Evolutionary conservation across 2,888 invertebrate genomes (phyloP), one percentile per base, ranked within the genome.

Genomic region (Anorthoa munda): DNA sequence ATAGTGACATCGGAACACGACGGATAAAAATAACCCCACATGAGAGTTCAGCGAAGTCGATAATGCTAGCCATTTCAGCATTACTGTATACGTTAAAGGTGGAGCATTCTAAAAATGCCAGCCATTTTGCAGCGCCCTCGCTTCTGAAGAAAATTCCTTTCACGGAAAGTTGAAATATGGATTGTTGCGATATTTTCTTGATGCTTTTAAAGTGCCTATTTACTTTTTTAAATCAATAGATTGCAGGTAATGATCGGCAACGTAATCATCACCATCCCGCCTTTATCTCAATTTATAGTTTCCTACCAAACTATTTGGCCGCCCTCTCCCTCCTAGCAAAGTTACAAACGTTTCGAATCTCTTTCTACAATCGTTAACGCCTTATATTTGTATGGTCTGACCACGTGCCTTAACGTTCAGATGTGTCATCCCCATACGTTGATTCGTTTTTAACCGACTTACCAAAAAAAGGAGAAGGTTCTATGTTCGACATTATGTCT

Each of bases 71-170:
- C 61, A 53, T 68, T 79, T 78, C 39, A 61, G 48, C 50, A 68
- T 74, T 53, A 75, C 67, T 31, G 7, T 31, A 60, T 79, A 74
- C 68, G 67, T 48, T 65, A 78, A 79, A 74, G 60, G 60, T 23
- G 55, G 56, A 72, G 21, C 45, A 64, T 79, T 75, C 61, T 21
- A 74, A 79, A 79, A 73, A 65, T 75, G 65, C 51, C 60, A 50
- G 56, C 51, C 50, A 56, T 65, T 79, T 79, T 51, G 46, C 56
- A 53, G 26, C 65, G 39, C 51, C 23, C 23, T 59, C 55, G 74
- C 55, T 74, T 55, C 59, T 56, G 63, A 67, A 23, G 64, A 51
- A 78, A 78, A 79, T 74, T 65, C 79, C 55, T 78, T 78, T 79
- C 15, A 26, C 55, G 59, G 45, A 45, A 66, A 67, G 21, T 67